Evolutionary conservation across 2,113 vertebrate species (phyloP), one percentile per base, ranked within the genome.

Genomic region (Tautogolabrus adspersus): DNA sequence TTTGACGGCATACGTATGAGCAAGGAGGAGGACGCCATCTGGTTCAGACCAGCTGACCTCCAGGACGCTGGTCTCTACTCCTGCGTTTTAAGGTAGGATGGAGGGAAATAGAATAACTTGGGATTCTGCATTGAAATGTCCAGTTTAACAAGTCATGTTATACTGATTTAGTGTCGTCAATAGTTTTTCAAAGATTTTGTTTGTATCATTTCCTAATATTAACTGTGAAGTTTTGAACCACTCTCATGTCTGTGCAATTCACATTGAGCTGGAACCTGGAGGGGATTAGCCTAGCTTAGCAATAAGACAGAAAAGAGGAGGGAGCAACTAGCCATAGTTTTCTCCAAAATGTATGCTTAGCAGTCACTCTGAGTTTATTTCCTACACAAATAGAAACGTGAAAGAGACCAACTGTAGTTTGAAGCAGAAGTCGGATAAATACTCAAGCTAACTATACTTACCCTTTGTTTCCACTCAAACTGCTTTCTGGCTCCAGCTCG

Each of bases 11-110:
- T 94, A 52, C 96, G 96, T 89, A 99, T 99, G 97, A 99, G 97
- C 94, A 99, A 99, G 92, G 98, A 99, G 92, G 98, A 99, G 89
- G 98, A 99, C 34, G 96, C 97, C 81, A 99, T 99, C 92, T 99
- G 98, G 98, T 99, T 99, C 93, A 94, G 97, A 68, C 98, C 98
- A 3, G 97, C 98, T 1, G 94, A 98, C 77, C 92, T 96, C 77
- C 97, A 99, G 89, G 98, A 99, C 54, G 95, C 95, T 22, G 97
- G 98, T 34, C 97, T 98, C 59, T 99, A 99, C 85, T 98, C 98
- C 88, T 99, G 98, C 81, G 97, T 99, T 42, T 94, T 99, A 94
- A 95, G 98, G 98, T 99, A 87, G 19, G 78, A 58, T 16, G 42
- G 44, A 47, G 51, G 23, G 26, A n/a, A 13, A 12, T 3, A 40